Conservation (phyloP, 2,113 vertebrate genomes). For the Boleophthalmus pectinirostris region DNA sequence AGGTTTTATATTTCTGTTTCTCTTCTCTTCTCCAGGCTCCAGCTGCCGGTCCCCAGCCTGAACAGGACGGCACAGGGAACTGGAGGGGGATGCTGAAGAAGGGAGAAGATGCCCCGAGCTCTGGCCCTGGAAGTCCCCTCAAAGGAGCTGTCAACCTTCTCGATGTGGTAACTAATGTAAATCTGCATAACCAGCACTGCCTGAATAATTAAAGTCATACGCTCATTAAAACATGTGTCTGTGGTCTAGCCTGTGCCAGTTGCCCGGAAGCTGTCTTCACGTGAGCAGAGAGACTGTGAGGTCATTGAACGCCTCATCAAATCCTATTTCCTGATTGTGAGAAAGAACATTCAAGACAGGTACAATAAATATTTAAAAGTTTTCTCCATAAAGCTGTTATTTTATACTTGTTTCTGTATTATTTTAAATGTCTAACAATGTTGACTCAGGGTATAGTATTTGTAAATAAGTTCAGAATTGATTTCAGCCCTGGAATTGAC, state of each 20-base stretch:
- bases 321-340: slow-evolving; percentile 97
- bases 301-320: slow-evolving; percentile 99
- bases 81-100: slow-evolving; percentile 97
- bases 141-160: slow-evolving; percentile 92
- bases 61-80: slow-evolving; percentile 85
- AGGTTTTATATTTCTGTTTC: neutral
- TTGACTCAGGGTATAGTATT: too few species aligned
- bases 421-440: too few species aligned
- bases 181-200: neutral
- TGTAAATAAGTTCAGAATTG: neutral
- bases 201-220: neutral
- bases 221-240: neutral
- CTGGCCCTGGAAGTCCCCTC: slow-evolving; percentile 89
- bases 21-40: slow-evolving; percentile 36
- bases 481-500: too few species aligned
- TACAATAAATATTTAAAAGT: slow-evolving; percentile 35
- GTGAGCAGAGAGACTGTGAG: slow-evolving; percentile 97
- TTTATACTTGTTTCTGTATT: too few species aligned
- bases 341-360: slow-evolving; percentile 99
- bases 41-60: slow-evolving; percentile 63
- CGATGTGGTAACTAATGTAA: slow-evolving; percentile 84
- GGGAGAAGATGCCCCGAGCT: slow-evolving; percentile 85
- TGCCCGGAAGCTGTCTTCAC: slow-evolving; percentile 93
- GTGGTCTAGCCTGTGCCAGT: slow-evolving; percentile 89
- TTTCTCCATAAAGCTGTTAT: too few species aligned